phyloP scores from a whole-genome alignment of 35 echinoderm and acorn worm species.

The Strongylocentrotus purpuratus region DNA sequence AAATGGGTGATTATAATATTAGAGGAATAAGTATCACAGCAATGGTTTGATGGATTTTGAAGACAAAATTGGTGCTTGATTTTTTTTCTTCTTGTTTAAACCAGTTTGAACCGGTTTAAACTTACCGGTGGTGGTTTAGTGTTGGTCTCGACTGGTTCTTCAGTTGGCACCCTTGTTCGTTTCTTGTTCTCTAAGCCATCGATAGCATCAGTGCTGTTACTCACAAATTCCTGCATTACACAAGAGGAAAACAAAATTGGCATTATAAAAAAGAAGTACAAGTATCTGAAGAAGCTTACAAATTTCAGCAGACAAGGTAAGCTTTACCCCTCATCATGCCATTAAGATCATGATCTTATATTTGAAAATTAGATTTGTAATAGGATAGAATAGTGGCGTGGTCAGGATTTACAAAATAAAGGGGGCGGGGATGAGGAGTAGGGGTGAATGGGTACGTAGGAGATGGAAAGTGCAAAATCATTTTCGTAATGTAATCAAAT shows the following conservation, averaged over 20 bases:
- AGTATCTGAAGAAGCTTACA: background rate
- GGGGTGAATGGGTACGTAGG: no score
- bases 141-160: constrained; percentile 44
- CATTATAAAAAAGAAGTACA: background rate
- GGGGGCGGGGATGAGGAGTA: no score
- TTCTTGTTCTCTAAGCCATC: constrained; percentile 67
- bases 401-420: no score
- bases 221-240: constrained; percentile 81
- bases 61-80: background rate
- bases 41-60: background rate
- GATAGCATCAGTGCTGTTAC: constrained; percentile 73
- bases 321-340: background rate
- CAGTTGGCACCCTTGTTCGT: constrained; percentile 21
- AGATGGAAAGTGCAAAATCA: no score
- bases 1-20: background rate
- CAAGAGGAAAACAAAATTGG: constrained; percentile 20
- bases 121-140: constrained; percentile 26
- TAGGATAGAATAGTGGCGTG: no score
- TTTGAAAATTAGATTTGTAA: no score
- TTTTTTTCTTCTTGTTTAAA: background rate
- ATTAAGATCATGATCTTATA: no score
- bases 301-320: background rate
- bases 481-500: no score
- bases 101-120: background rate
- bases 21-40: background rate